Percentiles rank a stretch among this genome's conserved stretches.
These are phyloP conservation scores for Takifugu ocellatus DNA, from an alignment of 2,797 vertebrate genomes.

Conservation along the genomic window DNA sequence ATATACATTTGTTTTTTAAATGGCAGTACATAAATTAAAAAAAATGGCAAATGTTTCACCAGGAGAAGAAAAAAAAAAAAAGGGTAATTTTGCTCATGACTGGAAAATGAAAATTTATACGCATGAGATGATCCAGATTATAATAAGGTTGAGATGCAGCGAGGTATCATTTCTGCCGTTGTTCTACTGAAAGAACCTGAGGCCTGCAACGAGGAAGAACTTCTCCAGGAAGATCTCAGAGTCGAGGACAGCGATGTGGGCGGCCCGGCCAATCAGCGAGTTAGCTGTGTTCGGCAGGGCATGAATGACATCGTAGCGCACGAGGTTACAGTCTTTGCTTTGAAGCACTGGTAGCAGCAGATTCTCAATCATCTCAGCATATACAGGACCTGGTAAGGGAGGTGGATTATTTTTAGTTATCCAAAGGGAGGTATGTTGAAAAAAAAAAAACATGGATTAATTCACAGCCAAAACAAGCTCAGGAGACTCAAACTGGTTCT, in stretches of 20 bases:
- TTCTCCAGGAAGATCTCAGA: slow-evolving; percentile 99
- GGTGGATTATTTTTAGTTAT: background rate
- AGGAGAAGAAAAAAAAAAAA: slow-evolving; percentile 41
- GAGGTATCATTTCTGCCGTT: slow-evolving; percentile 86
- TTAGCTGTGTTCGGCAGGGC: slow-evolving; percentile 98
- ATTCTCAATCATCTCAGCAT: slow-evolving; percentile 99
- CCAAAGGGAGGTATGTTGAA: too few species aligned
- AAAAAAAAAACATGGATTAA: background rate
- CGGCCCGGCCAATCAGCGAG: slow-evolving; percentile 95
- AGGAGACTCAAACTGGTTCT: background rate
- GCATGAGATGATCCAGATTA: slow-evolving; percentile 72
- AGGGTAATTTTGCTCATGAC: slow-evolving; percentile 79
- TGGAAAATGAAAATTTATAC: slow-evolving; percentile 77
- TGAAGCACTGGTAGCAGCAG: slow-evolving; percentile 93
- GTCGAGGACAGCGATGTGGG: slow-evolving; percentile 98
- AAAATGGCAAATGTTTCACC: slow-evolving; percentile 27
- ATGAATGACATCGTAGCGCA: slow-evolving; percentile 96
- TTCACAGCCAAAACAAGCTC: background rate
- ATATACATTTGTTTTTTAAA: slow-evolving; percentile 36
- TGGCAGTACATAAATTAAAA: slow-evolving; percentile 70
- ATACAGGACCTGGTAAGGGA: slow-evolving; percentile 84
- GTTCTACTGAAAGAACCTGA: slow-evolving; percentile 94
- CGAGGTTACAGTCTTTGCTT: slow-evolving; percentile 94
- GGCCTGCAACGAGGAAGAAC: slow-evolving; percentile 96
- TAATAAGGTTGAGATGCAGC: slow-evolving; percentile 80